phyloP scores from a whole-genome alignment of 2,888 invertebrate genomes.

The Ctenicera cuprea region DNA sequence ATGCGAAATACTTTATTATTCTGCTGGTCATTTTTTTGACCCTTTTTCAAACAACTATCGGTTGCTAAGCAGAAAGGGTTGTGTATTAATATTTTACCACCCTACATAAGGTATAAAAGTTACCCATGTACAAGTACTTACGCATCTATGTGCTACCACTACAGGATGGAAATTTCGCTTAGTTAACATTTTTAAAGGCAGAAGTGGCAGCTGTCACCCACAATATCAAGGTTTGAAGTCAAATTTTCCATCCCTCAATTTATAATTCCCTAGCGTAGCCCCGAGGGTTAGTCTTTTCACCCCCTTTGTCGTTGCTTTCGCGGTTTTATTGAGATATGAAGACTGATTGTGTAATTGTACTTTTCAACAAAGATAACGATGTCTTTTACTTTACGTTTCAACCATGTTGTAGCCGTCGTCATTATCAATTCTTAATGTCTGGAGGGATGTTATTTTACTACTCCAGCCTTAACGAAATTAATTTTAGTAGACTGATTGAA shows the following conservation, averaged over 20 bases:
- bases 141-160: conserved; percentile 2
- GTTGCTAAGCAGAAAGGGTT: too few relatives aligned
- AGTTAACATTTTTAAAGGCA: conserved; percentile 69
- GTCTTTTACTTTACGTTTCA: conserved; percentile 38
- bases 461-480: not conserved
- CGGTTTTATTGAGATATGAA: conserved; percentile 66
- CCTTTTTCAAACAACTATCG: too few relatives aligned
- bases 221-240: conserved; percentile 72
- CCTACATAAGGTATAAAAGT: too few relatives aligned
- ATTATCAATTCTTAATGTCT: not conserved
- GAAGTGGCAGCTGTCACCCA: conserved; percentile 72
- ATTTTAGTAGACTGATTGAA: not conserved
- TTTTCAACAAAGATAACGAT: conserved; percentile 54
- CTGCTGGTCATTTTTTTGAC: too few relatives aligned
- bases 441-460: conserved; percentile 1
- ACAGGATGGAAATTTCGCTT: conserved; percentile 63
- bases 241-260: conserved; percentile 70
- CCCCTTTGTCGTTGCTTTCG: conserved; percentile 61
- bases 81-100: too few relatives aligned
- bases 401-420: conserved; percentile 1
- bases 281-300: conserved; percentile 61
- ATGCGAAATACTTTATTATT: too few relatives aligned
- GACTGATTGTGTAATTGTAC: conserved; percentile 69
- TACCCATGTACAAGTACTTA: too few relatives aligned
- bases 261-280: conserved; percentile 69